A percentile compares a stretch with the other conserved stretches of the same genome.
Evolutionary conservation across 2,797 vertebrate species (phyloP).

Genomic region (Apodemus agrarius): DNA sequence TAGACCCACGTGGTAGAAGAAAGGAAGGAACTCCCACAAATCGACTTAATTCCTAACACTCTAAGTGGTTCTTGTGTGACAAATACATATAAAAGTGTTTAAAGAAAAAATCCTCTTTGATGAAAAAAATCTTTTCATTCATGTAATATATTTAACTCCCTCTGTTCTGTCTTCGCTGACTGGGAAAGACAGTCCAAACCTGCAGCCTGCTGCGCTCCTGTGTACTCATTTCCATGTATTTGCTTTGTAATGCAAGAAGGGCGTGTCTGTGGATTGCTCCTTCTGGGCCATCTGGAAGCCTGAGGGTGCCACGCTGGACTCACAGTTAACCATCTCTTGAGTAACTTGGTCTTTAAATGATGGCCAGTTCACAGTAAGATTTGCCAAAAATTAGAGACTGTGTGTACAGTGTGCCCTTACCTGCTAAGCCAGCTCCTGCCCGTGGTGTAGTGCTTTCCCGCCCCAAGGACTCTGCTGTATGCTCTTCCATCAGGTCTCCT

Average conservation of each 20-base stretch:
- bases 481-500: not conserved
- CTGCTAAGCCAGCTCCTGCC: not conserved
- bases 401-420: too few species aligned
- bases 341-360: not conserved
- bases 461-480: not conserved
- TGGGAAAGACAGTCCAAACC: not conserved
- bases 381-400: not conserved
- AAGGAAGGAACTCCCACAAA: not conserved
- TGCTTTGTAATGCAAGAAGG: slow-evolving; percentile 16
- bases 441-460: not conserved
- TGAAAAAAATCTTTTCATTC: not conserved
- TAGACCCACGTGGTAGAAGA: not conserved
- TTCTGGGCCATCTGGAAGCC: slow-evolving; percentile 11
- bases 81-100: not conserved
- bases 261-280: not conserved
- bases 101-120: not conserved
- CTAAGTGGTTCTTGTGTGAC: not conserved
- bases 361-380: not conserved
- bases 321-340: not conserved
- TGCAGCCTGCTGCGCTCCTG: not conserved
- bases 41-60: not conserved
- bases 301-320: not conserved
- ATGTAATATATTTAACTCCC: not conserved
- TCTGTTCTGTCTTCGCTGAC: not conserved
- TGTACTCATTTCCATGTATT: not conserved